Base-by-base conservation (phyloP, 1,140 invertebrate species). In the Drosophila eugracilis region DNA sequence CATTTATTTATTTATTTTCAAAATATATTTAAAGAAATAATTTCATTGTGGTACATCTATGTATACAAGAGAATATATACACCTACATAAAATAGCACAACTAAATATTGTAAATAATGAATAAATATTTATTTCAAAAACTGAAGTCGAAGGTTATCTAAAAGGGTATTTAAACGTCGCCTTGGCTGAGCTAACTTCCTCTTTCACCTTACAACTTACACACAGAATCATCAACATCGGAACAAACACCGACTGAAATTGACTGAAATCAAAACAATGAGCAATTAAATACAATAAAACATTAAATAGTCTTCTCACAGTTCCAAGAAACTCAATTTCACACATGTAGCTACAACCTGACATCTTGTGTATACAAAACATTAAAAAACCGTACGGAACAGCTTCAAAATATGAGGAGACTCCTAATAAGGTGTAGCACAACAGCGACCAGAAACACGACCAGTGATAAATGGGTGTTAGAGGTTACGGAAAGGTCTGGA, bases 101-200 rank as follows among this genome's bases (percentile, higher is more conserved):
- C 59, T 76, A 63, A 74, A 60, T 85, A 85, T 80, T 85, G 81
- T 85, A 85, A 80, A 85, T 44, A 77, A 62, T 47, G 50, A 71
- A 67, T 67, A 75, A 60, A 75, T 50, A 58, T 63, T 74, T 74
- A 78, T 74, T 74, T 69, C 57, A 53, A 52, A 74, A 54, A 57
- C 28, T 52, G 48, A 52, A 48, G 45, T 19, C 4, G 4, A 10
- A 1, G 2, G 1, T 4, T 10, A 5, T 14, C 6, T 17, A 10
- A 36, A 14, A 9, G 34, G 5, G n/a, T 14, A 15, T 36, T 4
- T 5, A 4, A 34, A 4, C 12, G 12, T 34, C 32, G 0, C 0
- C 3, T 14, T n/a, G 0, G 4, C 32, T n/a, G 1, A 14, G 12
- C 7, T 15, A 0, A 19, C 17, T 21, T 17, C 5, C 26, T 12